Base-by-base conservation (phyloP, 2,888 invertebrate genomes). In the Drosophila bunnanda region DNA sequence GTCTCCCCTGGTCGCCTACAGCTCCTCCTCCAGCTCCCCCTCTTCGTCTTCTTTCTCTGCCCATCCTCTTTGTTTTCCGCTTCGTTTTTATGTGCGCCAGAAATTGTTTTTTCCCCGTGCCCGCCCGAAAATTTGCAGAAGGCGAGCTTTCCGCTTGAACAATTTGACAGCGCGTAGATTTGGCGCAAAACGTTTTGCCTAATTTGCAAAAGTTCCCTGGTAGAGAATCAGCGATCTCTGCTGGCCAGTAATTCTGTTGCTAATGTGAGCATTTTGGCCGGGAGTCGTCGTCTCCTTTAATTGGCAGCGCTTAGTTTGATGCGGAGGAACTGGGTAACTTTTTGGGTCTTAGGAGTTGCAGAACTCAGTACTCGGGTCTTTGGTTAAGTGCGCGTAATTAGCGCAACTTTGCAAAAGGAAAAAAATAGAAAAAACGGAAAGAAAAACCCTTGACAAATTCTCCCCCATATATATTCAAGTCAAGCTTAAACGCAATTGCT, bases 111-210 rank as follows among this genome's bases (percentile, higher is more conserved):
- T 55, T 61, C 57, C 56, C 56, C 44, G n/a, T n/a, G n/a, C n/a
- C n/a, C n/a, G n/a, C 44, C 48, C 44, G 15, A 44, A 43, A 54
- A 20, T 64, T 54, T 43, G 54, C 46, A 38, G 32, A 9, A 15
- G 69, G 54, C 69, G 74, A 70, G 80, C 80, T 88, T 87, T 79
- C 74, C 84, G 87, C 88, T 84, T 77, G 78, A 89, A 76, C 86
- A 87, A 87, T 84, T 89, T 89, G 89, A 89, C 84, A 80, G 72
- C 69, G 88, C 87, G 79, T 81, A 80, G 80, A 82, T 85, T 81
- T 86, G 82, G 82, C 82, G 75, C 76, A 88, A 85, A 86, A 79
- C 86, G 84, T 88, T 84, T 84, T 84, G 84, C 86, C 86, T 84
- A 86, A 84, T 84, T 84, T 86, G 84, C 82, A 82, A 82, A 85